These are phyloP conservation scores for Galaxea fascicularis DNA, from an alignment of 92 coral and sea anemone species.

Conservation along the genomic window DNA sequence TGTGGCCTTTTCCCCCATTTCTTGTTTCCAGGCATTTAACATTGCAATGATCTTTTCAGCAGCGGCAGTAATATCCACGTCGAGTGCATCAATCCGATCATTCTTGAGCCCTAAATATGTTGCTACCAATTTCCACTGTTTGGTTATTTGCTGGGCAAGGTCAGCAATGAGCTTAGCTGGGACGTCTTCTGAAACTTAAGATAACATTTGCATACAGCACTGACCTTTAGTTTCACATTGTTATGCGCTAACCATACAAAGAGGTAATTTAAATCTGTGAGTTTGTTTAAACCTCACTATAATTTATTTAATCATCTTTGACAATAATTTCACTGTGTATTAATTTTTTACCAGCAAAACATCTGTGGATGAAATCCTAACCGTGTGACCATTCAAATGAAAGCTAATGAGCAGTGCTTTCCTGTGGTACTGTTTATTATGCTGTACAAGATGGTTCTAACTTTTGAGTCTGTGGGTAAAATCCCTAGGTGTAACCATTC, in stretches of 20 bases:
- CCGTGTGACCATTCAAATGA: neutral
- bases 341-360: too few relatives aligned
- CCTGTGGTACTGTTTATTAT: slow-evolving; percentile 7
- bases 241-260: too few relatives aligned
- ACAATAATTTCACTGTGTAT: too few relatives aligned
- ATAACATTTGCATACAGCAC: too few relatives aligned
- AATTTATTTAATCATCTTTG: too few relatives aligned
- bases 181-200: slow-evolving; percentile 50
- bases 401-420: neutral
- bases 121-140: slow-evolving; percentile 61
- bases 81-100: slow-evolving; percentile 39
- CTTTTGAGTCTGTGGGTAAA: slow-evolving; percentile 8
- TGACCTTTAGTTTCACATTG: neutral
- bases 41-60: slow-evolving; percentile 66
- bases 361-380: too few relatives aligned
- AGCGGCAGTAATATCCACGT: slow-evolving; percentile 41
- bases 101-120: slow-evolving; percentile 39
- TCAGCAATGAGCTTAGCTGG: slow-evolving; percentile 49
- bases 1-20: slow-evolving; percentile 55
- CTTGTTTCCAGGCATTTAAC: slow-evolving; percentile 66
- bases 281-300: too few relatives aligned
- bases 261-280: too few relatives aligned
- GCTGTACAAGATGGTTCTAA: slow-evolving; percentile 18
- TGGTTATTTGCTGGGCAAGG: slow-evolving; percentile 52
- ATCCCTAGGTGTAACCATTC: slow-evolving; percentile 2